Base-by-base conservation (phyloP, 2,113 vertebrate species). In the Otolemur garnettii region DNA sequence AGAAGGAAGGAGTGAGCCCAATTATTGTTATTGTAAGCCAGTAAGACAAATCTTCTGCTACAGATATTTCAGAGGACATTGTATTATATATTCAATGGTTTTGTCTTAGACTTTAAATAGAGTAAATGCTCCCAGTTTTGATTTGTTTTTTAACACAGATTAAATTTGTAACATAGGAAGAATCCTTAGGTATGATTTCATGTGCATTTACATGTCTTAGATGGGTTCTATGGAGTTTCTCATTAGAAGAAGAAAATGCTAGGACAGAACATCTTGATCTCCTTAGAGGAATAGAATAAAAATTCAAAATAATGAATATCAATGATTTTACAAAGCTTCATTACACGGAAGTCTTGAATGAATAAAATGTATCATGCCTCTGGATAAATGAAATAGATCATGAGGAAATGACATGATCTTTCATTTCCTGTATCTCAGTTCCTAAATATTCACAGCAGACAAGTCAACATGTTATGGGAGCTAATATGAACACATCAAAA, bases 231-330 rank as follows among this genome's bases (percentile, higher is more conserved):
- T 82, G 7, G 38, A 28, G 18, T 84, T 94, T 87, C 60, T 74
- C 30, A 85, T 75, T 68, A 64, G 12, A 53, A 79, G 88, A 59
- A 87, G 50, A 60, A 15, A n/a, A 35, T 1, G 3, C 22, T 45
- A 62, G 42, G 45, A 77, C 77, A 68, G 35, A 60, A 24, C 3
- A 69, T 83, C 19, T 55, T 93, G n/a, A 93, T 33, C 28, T 90
- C 26, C 30, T 85, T 90, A 88, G 42, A 93, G 62, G 0, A 93
- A 79, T 5, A 75, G 35, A 93, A 90, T 91, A 92, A 92, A 90
- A 93, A 82, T 89, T 35, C 28, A 95, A 72, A 89, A 96, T 96
- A 89, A 91, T 59, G 93, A 94, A 94, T 96, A 75, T 11, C 91
- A 50, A 87, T 62, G 35, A 42, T 53, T 96, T 96, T 87, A 87